These are phyloP conservation scores for Ctenoplectra terminalis DNA, from an alignment of 1,140 invertebrate genomes.

Conservation along the genomic window DNA sequence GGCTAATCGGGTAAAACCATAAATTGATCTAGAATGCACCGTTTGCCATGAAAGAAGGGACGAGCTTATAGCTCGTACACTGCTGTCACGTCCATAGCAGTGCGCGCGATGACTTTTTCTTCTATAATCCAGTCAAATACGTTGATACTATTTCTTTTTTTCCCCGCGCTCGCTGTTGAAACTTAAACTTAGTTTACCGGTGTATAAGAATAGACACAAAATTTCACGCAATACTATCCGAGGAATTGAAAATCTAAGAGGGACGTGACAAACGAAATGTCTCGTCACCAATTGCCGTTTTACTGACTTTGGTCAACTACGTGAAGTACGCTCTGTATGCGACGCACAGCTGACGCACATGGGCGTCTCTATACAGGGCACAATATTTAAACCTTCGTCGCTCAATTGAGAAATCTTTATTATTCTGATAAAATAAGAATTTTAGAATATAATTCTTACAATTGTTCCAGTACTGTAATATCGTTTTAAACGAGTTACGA, in stretches of 20 bases:
- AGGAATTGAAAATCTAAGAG: conserved; percentile 17
- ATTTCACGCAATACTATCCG: conserved; percentile 38
- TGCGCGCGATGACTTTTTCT: conserved; percentile 31
- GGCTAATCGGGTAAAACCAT: conserved; percentile 32
- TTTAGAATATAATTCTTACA: background rate
- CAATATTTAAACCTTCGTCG: background rate
- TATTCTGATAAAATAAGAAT: no score
- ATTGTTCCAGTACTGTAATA: background rate
- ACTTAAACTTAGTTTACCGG: background rate
- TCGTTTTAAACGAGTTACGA: background rate
- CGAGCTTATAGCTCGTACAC: conserved; percentile 63
- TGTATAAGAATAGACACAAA: conserved; percentile 18
- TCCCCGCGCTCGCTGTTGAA: background rate
- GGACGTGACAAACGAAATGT: conserved; percentile 32
- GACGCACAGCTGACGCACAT: conserved; percentile 61
- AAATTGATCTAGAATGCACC: conserved; percentile 45
- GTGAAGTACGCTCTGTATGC: conserved; percentile 35
- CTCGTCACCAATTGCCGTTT: conserved; percentile 32
- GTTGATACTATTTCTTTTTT: background rate
- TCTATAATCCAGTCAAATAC: conserved; percentile 31
- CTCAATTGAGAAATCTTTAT: no score
- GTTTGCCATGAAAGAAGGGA: conserved; percentile 47
- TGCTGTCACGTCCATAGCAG: conserved; percentile 59
- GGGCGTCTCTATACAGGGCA: conserved; percentile 17
- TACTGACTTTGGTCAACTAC: conserved; percentile 30